These are phyloP conservation scores for Pimephales promelas DNA, from an alignment of 2,113 vertebrate genomes.

Conservation along the genomic window DNA sequence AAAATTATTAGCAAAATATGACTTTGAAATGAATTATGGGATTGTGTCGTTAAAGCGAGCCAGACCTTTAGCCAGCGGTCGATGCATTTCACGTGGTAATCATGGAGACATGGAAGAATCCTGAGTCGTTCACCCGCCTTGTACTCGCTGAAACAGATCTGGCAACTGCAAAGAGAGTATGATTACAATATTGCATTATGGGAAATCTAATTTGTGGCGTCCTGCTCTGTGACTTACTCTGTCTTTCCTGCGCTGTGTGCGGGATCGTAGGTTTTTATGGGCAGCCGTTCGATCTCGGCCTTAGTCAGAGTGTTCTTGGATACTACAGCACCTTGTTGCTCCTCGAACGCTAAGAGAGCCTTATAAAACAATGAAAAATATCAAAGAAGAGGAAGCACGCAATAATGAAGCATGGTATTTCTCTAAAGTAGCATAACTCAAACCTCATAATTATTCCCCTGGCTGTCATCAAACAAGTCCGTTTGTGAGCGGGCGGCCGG, in stretches of 20 bases:
- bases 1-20: neutral
- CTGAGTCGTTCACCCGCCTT: slow-evolving; percentile 70
- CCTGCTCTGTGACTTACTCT: slow-evolving; percentile 66
- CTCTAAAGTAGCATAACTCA: neutral
- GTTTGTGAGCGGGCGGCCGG: neutral
- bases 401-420: neutral
- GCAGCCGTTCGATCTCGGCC: slow-evolving; percentile 73
- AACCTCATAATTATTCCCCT: slow-evolving; percentile 79
- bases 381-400: neutral
- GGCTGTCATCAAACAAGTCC: slow-evolving; percentile 55
- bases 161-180: slow-evolving; percentile 67
- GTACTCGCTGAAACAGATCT: slow-evolving; percentile 79
- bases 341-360: slow-evolving; percentile 78
- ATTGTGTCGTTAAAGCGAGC: neutral
- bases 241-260: slow-evolving; percentile 63
- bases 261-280: slow-evolving; percentile 69
- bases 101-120: slow-evolving; percentile 79
- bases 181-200: neutral
- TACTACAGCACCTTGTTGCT: slow-evolving; percentile 72
- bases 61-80: slow-evolving; percentile 79
- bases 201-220: neutral
- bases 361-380: slow-evolving; percentile 47
- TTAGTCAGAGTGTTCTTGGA: slow-evolving; percentile 66
- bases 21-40: neutral
- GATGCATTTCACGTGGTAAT: slow-evolving; percentile 79